A percentile compares a stretch with the other conserved stretches of the same genome.
Conservation (phyloP, 2,113 vertebrate genomes). For the Entelurus aequoreus region DNA sequence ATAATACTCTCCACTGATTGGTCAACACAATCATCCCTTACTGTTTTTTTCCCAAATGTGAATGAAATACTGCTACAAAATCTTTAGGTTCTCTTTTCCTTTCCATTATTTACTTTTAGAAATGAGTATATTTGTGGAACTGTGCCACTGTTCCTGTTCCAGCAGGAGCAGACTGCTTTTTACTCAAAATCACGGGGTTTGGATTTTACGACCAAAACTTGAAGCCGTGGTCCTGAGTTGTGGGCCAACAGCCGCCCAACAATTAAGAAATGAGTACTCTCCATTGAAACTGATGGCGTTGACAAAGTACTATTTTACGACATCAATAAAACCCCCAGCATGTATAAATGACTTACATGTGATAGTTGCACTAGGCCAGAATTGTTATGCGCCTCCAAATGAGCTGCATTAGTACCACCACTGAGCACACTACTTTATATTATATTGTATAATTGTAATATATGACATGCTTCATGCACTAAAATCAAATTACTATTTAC, state of each 20-base stretch:
- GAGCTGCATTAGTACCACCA: slow-evolving; percentile 38
- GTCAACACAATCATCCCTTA: neutral
- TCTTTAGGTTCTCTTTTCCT: neutral
- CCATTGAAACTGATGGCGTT: slow-evolving; percentile 3
- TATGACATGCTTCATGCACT: neutral
- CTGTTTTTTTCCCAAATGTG: neutral
- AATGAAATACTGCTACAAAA: neutral
- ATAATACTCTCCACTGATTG: too few species aligned
- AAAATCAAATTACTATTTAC: neutral
- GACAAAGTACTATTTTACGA: slow-evolving; percentile 28
- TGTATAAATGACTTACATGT: slow-evolving; percentile 50
- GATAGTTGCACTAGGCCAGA: slow-evolving; percentile 30
- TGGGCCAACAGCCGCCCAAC: slow-evolving; percentile 6
- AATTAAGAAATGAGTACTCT: slow-evolving; percentile 20
- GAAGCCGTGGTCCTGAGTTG: neutral
- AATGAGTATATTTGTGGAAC: neutral
- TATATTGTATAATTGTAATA: slow-evolving; percentile 1
- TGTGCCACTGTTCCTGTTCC: neutral
- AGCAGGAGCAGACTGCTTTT: neutral
- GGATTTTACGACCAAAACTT: slow-evolving; percentile 3
- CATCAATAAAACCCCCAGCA: slow-evolving; percentile 17
- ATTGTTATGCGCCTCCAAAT: slow-evolving; percentile 38
- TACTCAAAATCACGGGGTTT: slow-evolving; percentile 3
- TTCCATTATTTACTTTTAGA: neutral
- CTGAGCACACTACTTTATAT: slow-evolving; percentile 26